Evolutionary conservation across 2,797 vertebrate genomes (phyloP).

Genomic region (Botia almorhae): DNA sequence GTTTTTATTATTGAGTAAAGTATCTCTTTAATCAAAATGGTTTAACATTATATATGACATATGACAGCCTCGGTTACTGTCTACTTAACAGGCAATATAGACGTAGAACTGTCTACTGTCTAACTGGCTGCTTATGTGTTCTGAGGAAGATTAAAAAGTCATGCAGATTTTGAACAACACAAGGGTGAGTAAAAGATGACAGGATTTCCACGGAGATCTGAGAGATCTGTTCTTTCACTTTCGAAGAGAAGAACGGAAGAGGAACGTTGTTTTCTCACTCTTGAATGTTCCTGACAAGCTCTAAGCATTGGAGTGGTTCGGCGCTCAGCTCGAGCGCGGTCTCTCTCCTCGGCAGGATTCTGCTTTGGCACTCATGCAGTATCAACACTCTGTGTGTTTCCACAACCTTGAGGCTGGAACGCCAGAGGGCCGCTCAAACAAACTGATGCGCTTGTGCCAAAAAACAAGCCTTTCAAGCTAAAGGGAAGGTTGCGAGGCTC

Average conservation of each 20-base stretch:
- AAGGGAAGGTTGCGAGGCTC: slow-evolving; percentile 50
- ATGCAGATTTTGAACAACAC: neutral
- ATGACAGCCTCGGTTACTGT: no score
- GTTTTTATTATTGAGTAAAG: no score
- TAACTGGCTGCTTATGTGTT: neutral
- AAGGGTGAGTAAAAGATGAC: neutral
- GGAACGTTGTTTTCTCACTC: neutral
- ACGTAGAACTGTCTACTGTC: no score
- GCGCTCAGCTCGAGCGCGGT: slow-evolving; percentile 9
- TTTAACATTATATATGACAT: no score
- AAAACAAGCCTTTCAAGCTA: slow-evolving; percentile 52
- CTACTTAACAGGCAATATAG: no score
- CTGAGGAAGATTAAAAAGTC: neutral
- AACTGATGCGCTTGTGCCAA: slow-evolving; percentile 62
- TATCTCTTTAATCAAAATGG: no score
- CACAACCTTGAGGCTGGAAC: slow-evolving; percentile 64
- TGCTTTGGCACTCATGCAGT: slow-evolving; percentile 60
- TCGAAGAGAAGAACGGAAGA: neutral
- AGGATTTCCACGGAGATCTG: neutral
- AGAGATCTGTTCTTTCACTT: neutral
- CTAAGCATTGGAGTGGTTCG: slow-evolving; percentile 31
- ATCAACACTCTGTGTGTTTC: slow-evolving; percentile 70
- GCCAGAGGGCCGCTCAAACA: slow-evolving; percentile 69
- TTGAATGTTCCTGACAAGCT: slow-evolving; percentile 4
- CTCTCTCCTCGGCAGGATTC: slow-evolving; percentile 38